Percentiles rank a stretch among this genome's conserved stretches.
Evolutionary conservation across 2,113 vertebrate species (phyloP).

Genomic region (Jacana jacana): DNA sequence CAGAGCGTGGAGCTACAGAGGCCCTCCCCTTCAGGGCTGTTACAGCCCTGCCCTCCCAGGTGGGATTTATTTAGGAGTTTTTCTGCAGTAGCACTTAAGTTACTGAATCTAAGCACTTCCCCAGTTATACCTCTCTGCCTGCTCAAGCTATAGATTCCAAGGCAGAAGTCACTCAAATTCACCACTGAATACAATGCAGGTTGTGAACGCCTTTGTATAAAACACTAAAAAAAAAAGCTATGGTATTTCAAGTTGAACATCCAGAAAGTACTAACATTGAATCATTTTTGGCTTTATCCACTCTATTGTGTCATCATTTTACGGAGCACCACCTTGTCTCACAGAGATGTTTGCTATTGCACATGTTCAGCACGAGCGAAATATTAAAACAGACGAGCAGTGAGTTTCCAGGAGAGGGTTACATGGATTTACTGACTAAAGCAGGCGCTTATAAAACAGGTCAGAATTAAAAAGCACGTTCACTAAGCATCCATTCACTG

Average conservation of each 20-base stretch:
- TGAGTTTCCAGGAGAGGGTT: background rate
- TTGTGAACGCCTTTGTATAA: background rate
- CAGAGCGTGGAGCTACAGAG: background rate
- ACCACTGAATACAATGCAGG: background rate
- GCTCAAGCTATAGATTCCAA: background rate
- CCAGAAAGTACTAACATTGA: background rate
- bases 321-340: background rate
- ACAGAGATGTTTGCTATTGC: fast-evolving
- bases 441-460: background rate
- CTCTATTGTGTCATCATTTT: background rate
- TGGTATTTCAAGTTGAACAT: background rate
- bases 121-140: background rate
- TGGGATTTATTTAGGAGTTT: background rate
- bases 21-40: background rate
- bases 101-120: background rate
- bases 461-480: background rate
- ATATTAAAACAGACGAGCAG: background rate
- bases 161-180: background rate
- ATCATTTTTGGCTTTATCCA: background rate
- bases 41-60: background rate
- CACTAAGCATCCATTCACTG: background rate
- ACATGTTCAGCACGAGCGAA: background rate
- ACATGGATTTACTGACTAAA: background rate
- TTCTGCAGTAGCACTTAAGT: background rate
- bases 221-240: background rate